phyloP scores from a whole-genome alignment of 2,888 invertebrate species.

The Eristalinus sepulchralis region DNA sequence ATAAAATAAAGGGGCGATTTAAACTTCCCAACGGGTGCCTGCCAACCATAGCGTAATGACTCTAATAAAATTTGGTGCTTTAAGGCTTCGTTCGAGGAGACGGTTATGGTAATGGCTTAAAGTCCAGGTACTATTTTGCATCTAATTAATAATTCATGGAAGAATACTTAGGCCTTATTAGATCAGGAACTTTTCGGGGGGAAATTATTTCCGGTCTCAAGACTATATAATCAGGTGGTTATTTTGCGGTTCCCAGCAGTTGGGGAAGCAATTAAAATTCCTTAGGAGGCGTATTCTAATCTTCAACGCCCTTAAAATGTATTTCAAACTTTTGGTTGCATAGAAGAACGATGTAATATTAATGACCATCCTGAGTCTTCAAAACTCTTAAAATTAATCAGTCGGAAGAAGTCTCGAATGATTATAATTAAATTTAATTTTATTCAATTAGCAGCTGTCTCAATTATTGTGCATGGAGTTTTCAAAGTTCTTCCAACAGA shows the following conservation, averaged over 20 bases:
- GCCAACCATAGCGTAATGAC: slow-evolving; percentile 8
- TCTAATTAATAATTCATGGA: slow-evolving; percentile 56
- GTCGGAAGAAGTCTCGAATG: background rate
- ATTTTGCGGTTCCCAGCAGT: background rate
- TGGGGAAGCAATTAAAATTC: slow-evolving; percentile 18
- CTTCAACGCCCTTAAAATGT: background rate
- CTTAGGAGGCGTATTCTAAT: background rate
- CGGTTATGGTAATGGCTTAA: background rate
- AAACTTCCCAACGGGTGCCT: background rate
- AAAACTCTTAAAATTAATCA: background rate
- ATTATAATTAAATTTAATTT: background rate
- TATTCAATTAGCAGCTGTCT: background rate
- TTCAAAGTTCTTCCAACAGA: no score
- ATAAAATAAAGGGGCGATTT: slow-evolving; percentile 22
- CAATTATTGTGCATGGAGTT: no score
- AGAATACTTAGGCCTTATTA: slow-evolving; percentile 33
- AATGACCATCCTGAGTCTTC: background rate
- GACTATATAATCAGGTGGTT: background rate
- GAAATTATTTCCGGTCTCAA: background rate
- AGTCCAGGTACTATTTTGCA: slow-evolving; percentile 35
- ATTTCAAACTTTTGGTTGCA: background rate
- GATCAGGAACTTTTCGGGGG: slow-evolving; percentile 11
- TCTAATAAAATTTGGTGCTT: slow-evolving; percentile 39
- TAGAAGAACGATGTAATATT: background rate
- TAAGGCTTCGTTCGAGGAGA: slow-evolving; percentile 1